A percentile compares a stretch with the other conserved stretches of the same genome.
Evolutionary conservation across 35 echinoderm and acorn worm species (phyloP).

Genomic region (Apostichopus parvimensis): DNA sequence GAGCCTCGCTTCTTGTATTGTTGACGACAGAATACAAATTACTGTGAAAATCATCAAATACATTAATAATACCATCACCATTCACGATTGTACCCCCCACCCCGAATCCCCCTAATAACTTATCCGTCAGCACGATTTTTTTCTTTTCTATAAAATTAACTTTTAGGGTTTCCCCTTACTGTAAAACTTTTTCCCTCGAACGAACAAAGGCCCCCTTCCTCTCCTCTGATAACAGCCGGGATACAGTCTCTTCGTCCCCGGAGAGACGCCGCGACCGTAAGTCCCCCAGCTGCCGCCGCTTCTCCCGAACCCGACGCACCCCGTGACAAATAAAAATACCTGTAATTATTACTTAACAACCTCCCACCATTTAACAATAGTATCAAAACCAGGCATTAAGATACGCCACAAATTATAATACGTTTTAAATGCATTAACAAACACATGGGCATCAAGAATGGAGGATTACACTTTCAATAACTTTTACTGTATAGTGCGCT

Average conservation of each 20-base stretch:
- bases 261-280: neutral
- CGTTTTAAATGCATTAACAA: neutral
- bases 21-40: slow-evolving; percentile 25
- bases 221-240: neutral
- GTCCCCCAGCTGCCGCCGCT: neutral
- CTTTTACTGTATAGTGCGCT: no score
- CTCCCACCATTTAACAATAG: neutral
- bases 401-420: neutral
- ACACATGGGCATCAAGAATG: neutral
- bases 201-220: neutral
- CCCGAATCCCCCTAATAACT: slow-evolving; percentile 29
- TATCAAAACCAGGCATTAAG: slow-evolving; percentile 1
- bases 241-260: neutral
- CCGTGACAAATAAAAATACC: neutral
- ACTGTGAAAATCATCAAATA: slow-evolving; percentile 31
- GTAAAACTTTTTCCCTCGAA: neutral
- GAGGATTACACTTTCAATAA: slow-evolving; percentile 13
- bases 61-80: slow-evolving; percentile 43
- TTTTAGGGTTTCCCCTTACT: neutral
- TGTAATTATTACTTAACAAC: neutral
- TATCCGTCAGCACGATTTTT: neutral
- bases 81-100: slow-evolving; percentile 33
- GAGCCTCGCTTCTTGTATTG: neutral
- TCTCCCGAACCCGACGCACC: neutral
- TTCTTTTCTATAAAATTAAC: no score